These are phyloP conservation scores for Pollenia labialis DNA, from an alignment of 2,888 invertebrate genomes.

Conservation along the genomic window DNA sequence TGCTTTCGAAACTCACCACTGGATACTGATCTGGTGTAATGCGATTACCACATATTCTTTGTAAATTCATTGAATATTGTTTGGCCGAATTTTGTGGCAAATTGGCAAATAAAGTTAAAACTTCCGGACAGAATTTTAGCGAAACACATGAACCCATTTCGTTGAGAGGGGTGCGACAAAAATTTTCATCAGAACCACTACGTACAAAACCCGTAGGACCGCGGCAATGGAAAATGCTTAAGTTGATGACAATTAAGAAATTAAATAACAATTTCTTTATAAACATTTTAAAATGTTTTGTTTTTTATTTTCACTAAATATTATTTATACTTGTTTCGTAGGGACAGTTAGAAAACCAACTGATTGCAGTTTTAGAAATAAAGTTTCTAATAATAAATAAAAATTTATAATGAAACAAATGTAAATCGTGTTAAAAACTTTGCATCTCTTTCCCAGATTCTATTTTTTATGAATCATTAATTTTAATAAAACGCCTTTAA, in stretches of 20 bases:
- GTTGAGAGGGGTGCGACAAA: constrained; percentile 77
- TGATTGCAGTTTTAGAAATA: constrained; percentile 24
- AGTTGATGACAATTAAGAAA: constrained; percentile 1
- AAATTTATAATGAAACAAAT: constrained; percentile 18
- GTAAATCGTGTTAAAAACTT: constrained; percentile 47
- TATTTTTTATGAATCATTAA: constrained; percentile 59
- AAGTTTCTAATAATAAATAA: constrained; percentile 34
- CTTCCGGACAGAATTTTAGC: constrained; percentile 77
- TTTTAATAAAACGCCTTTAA: constrained; percentile 42
- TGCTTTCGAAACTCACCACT: constrained; percentile 75
- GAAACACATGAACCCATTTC: constrained; percentile 77
- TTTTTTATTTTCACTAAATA: neutral
- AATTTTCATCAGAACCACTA: constrained; percentile 17
- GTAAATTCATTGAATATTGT: constrained; percentile 75
- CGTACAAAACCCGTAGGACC: constrained; percentile 35
- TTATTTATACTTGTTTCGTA: constrained; percentile 23
- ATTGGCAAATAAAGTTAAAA: constrained; percentile 76
- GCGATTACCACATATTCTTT: constrained; percentile 77
- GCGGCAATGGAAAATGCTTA: neutral
- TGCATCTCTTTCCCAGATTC: constrained; percentile 42
- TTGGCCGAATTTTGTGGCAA: constrained; percentile 74
- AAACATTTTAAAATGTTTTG: constrained; percentile 16
- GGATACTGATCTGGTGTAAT: constrained; percentile 77
- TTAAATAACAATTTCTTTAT: constrained; percentile 2
- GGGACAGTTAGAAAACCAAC: constrained; percentile 14